Percentiles rank a stretch among this genome's conserved stretches.
Evolutionary conservation across 2,113 vertebrate genomes (phyloP).

Genomic region (Oophaga pumilio): DNA sequence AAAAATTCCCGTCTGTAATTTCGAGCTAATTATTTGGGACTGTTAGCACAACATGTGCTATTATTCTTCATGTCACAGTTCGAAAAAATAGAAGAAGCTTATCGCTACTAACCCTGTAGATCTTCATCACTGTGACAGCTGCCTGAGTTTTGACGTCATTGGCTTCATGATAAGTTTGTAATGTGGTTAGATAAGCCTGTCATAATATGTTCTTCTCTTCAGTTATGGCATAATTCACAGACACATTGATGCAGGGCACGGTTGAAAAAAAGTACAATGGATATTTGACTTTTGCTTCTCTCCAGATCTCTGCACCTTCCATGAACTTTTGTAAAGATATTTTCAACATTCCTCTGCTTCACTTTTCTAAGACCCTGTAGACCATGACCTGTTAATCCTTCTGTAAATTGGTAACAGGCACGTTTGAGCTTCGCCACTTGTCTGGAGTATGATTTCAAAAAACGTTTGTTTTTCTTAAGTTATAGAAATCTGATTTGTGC

Average conservation of each 20-base stretch:
- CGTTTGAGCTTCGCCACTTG: background rate
- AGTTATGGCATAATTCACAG: constrained; percentile 16
- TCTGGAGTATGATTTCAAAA: background rate
- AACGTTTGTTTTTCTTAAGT: background rate
- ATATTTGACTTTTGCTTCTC: background rate
- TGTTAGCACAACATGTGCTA: background rate
- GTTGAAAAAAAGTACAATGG: background rate
- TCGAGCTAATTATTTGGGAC: background rate
- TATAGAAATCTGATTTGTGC: background rate
- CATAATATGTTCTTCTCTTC: constrained; percentile 22
- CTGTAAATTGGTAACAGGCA: constrained; percentile 27
- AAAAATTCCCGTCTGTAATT: too few species aligned
- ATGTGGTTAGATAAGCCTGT: constrained; percentile 36
- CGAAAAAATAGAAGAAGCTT: background rate
- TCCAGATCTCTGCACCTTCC: background rate
- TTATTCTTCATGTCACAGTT: background rate
- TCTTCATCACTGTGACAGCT: constrained; percentile 9
- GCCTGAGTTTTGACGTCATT: constrained; percentile 1
- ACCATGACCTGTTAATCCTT: background rate
- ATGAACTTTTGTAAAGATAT: constrained; percentile 11
- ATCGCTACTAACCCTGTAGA: constrained; percentile 15
- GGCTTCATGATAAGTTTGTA: constrained; percentile 13
- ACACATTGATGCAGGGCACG: background rate
- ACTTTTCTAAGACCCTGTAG: background rate
- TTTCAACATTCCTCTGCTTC: background rate